These are phyloP conservation scores for Ips typographus DNA, from an alignment of 1,140 invertebrate genomes.

Conservation along the genomic window DNA sequence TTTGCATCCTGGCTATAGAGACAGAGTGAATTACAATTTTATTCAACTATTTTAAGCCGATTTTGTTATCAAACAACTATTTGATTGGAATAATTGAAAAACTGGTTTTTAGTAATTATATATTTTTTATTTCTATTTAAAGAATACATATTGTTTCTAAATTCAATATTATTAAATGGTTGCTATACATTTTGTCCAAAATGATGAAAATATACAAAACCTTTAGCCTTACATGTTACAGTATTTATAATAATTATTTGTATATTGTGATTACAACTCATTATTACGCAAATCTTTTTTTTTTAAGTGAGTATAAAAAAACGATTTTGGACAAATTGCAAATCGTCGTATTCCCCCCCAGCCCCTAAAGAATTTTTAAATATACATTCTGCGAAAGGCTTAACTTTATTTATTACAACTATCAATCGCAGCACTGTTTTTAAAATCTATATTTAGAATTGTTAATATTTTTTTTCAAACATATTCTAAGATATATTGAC, in stretches of 20 bases:
- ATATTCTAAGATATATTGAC: slow-evolving; percentile 47
- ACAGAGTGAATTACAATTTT: too few species aligned
- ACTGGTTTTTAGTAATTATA: slow-evolving; percentile 20
- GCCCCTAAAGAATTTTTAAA: slow-evolving; percentile 42
- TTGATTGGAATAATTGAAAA: too few species aligned
- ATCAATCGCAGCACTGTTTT: slow-evolving; percentile 46
- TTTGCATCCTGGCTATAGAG: too few species aligned
- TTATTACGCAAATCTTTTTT: slow-evolving; percentile 3
- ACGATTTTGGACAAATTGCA: slow-evolving; percentile 49
- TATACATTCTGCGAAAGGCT: slow-evolving; percentile 52
- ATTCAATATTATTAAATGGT: slow-evolving; percentile 53
- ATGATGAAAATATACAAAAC: slow-evolving; percentile 42
- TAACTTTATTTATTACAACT: slow-evolving; percentile 49
- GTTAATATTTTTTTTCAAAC: slow-evolving; percentile 45
- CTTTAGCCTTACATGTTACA: slow-evolving; percentile 30
- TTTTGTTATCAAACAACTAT: too few species aligned
- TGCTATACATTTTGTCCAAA: slow-evolving; percentile 52
- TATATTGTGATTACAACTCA: slow-evolving; percentile 35
- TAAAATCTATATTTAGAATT: slow-evolving; percentile 49
- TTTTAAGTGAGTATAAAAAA: slow-evolving; percentile 37
- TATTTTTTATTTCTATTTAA: slow-evolving; percentile 53
- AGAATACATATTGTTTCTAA: slow-evolving; percentile 54
- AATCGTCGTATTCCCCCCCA: not conserved
- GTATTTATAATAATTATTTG: slow-evolving; percentile 41
- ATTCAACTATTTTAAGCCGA: too few species aligned